These are phyloP conservation scores for Hipparchia sbordonii DNA, from an alignment of 2,888 invertebrate genomes.

Conservation along the genomic window DNA sequence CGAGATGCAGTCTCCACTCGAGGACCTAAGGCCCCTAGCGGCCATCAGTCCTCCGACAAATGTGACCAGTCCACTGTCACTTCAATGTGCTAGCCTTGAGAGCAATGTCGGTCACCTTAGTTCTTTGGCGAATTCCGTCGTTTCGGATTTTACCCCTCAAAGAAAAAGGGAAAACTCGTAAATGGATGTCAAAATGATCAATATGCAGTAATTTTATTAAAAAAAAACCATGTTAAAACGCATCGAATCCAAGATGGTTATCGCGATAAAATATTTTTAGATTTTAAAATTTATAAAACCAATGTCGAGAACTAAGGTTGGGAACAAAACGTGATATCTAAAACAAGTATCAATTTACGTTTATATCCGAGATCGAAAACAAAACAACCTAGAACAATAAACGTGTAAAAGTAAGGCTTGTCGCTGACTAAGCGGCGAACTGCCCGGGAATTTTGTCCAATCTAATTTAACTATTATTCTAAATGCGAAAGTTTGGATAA, in stretches of 20 bases:
- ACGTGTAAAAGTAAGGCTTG: slow-evolving; percentile 40
- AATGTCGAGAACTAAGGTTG: slow-evolving; percentile 11
- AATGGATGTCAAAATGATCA: not conserved
- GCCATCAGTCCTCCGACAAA: too few relatives aligned
- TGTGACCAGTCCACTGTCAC: too few relatives aligned
- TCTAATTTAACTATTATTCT: too few relatives aligned
- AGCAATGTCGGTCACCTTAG: too few relatives aligned
- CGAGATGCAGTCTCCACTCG: too few relatives aligned
- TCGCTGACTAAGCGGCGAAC: not conserved
- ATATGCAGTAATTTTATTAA: not conserved
- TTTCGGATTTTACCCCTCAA: too few relatives aligned
- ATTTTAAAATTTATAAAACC: slow-evolving; percentile 17
- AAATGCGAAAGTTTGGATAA: too few relatives aligned
- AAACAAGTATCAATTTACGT: slow-evolving; percentile 39
- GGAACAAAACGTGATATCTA: slow-evolving; percentile 24
- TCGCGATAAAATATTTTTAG: slow-evolving; percentile 15
- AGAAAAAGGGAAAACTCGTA: too few relatives aligned
- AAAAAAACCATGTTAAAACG: not conserved
- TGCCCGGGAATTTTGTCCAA: not conserved
- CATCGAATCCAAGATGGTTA: slow-evolving; percentile 2
- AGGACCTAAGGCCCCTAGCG: too few relatives aligned
- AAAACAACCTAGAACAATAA: slow-evolving; percentile 35
- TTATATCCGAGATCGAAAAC: slow-evolving; percentile 38
- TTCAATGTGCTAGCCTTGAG: too few relatives aligned
- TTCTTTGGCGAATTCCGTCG: too few relatives aligned